A percentile compares a stretch with the other conserved stretches of the same genome.
Evolutionary conservation across 2,113 vertebrate species (phyloP).

Genomic region (Mobula birostris): DNA sequence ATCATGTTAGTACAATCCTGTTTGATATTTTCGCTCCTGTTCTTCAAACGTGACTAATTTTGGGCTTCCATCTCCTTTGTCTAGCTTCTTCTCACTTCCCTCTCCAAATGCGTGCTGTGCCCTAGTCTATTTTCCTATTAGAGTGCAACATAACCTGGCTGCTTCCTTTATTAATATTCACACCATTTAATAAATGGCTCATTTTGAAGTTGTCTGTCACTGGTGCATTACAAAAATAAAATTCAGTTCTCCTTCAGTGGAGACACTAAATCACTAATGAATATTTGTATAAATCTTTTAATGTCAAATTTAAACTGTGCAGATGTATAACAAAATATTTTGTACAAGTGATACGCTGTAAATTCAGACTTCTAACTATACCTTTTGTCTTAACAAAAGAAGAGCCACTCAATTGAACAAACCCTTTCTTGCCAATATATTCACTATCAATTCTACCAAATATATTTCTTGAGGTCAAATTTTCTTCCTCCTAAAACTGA

Average conservation of each 20-base stretch:
- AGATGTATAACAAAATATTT: not conserved
- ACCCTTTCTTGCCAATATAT: not conserved
- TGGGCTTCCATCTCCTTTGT: not conserved
- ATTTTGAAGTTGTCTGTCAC: not conserved
- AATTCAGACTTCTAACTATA: not conserved
- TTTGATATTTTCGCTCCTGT: not conserved
- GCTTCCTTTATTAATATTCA: not conserved
- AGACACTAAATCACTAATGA: not conserved
- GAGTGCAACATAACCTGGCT: not conserved
- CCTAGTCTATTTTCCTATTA: not conserved
- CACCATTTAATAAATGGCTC: not conserved
- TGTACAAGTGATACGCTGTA: not conserved
- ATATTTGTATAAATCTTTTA: not conserved
- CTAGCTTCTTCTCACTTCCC: not conserved
- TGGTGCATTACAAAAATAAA: not conserved
- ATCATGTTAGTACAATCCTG: not conserved
- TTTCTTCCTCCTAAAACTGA: not conserved
- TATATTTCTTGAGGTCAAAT: not conserved
- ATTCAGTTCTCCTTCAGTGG: not conserved
- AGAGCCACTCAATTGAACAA: not conserved
- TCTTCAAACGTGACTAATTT: not conserved
- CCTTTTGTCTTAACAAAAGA: not conserved
- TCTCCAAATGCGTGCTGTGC: not conserved
- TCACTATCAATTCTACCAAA: not conserved
- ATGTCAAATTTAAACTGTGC: not conserved